phyloP scores from a whole-genome alignment of 92 coral and sea anemone species.

The Porites rus region DNA sequence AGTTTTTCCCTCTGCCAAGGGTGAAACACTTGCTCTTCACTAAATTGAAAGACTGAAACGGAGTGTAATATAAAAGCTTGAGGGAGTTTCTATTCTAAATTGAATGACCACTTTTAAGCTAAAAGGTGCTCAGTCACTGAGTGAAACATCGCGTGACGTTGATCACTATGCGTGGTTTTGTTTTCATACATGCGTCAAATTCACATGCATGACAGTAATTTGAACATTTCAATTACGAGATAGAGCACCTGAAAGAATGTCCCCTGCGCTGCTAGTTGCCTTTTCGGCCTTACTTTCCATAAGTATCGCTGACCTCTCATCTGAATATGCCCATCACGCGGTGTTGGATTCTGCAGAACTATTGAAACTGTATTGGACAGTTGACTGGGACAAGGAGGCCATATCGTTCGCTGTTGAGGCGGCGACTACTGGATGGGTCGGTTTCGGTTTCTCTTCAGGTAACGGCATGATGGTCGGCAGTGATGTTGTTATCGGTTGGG shows the following conservation, averaged over 20 bases:
- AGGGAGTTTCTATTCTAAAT: too few relatives aligned
- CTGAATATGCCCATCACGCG: conserved; percentile 28
- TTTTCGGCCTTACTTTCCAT: not conserved
- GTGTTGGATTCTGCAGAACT: conserved; percentile 9
- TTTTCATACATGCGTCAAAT: too few relatives aligned
- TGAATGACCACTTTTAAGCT: too few relatives aligned
- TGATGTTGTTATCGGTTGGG: conserved; percentile 72
- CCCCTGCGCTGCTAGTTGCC: not conserved
- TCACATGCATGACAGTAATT: too few relatives aligned
- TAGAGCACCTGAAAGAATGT: not conserved
- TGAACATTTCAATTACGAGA: too few relatives aligned
- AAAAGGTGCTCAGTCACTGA: too few relatives aligned
- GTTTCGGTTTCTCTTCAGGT: conserved; percentile 69
- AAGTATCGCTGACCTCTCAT: not conserved
- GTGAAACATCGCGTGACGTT: too few relatives aligned
- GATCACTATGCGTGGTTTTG: too few relatives aligned
- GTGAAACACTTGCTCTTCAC: too few relatives aligned
- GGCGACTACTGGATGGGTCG: conserved; percentile 72
- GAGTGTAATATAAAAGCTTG: too few relatives aligned
- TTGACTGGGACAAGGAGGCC: conserved; percentile 15
- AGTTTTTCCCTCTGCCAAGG: too few relatives aligned
- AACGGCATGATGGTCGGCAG: conserved; percentile 62
- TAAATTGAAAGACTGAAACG: too few relatives aligned
- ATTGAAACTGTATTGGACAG: conserved; percentile 66
- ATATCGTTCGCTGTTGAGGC: conserved; percentile 70